Base-by-base conservation (phyloP, 2,888 invertebrate species). In the Sycophila texana region DNA sequence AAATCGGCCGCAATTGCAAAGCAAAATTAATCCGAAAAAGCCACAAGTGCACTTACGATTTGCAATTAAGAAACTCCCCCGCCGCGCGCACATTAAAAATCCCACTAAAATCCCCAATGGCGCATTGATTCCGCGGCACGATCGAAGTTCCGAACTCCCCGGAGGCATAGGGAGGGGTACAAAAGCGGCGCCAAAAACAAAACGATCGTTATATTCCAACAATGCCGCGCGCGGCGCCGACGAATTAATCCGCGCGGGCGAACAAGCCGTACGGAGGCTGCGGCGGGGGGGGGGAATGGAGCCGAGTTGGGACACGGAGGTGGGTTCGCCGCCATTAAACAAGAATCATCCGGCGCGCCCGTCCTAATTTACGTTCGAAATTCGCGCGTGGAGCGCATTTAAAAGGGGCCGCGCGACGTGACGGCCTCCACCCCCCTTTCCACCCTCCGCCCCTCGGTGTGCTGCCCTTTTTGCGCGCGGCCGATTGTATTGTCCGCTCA, bases 331-430 rank as follows among this genome's bases (percentile, higher is more conserved):
- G 57, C 58, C 66, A 67, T 51, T 67, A 58, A 74, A 67, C 74
- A 39, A 47, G 66, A 66, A 66, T 74, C 57, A 65, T 63, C 63
- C 20, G 49, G 14, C 63, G 14, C 63, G 39, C 2, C 14, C 18
- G 63, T 57, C 16, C 65, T 74, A 55, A 65, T 65, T 57, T 47
- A 57, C 74, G 65, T 20, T 30, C 65, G 47, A 12, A 4, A 58
- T 18, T 4, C 18, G 14, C 30, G 57, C 75, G 67, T 16, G 53
- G 58, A 60, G 68, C 53, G 75, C 68, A 60, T 75, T 75, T 75
- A 75, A 75, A 75, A 68, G 60, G 51, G 39, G 39, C 39, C 39
- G 22, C 20, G 57, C 39, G 49, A 55, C 47, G 26, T 39, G 39
- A 39, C 39, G 10, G 61, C 12, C 61, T 0, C 12, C 18, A 10